Conservation (phyloP, 2,888 invertebrate genomes). For the Drosophila histrio region DNA sequence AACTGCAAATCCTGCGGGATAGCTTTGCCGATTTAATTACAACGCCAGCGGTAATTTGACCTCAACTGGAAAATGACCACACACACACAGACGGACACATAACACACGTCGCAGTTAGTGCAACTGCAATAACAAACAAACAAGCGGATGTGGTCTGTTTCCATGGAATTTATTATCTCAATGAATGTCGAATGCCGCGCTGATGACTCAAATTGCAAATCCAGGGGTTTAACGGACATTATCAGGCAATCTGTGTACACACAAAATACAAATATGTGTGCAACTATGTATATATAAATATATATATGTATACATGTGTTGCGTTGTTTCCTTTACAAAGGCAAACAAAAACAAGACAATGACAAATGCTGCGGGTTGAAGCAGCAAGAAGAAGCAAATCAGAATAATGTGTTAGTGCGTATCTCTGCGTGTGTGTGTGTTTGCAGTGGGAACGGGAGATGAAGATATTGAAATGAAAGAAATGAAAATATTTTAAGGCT, state of each 20-base stretch:
- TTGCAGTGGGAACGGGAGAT: slow-evolving; percentile 39
- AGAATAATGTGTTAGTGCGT: slow-evolving; percentile 40
- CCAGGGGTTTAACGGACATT: slow-evolving; percentile 47
- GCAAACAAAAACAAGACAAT: slow-evolving; percentile 57
- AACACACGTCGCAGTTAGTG: slow-evolving; percentile 10
- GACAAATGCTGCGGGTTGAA: slow-evolving; percentile 62
- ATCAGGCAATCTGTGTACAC: slow-evolving; percentile 55
- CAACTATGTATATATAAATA: slow-evolving; percentile 2
- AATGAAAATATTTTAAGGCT: slow-evolving; percentile 51
- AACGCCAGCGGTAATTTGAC: slow-evolving; percentile 3
- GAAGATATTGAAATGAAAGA: slow-evolving; percentile 47
- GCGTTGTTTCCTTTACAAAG: slow-evolving; percentile 60
- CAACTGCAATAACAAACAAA: slow-evolving; percentile 29
- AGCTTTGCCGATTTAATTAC: slow-evolving; percentile 30
- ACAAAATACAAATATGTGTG: slow-evolving; percentile 35
- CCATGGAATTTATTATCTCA: slow-evolving; percentile 62
- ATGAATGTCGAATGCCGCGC: slow-evolving; percentile 52
- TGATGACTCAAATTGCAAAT: slow-evolving; percentile 70
- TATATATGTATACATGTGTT: slow-evolving; percentile 52
- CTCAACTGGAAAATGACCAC: slow-evolving; percentile 3
- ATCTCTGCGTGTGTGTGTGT: slow-evolving; percentile 26
- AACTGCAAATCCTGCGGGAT: slow-evolving; percentile 70
- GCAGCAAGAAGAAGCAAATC: slow-evolving; percentile 48
- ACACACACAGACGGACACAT: neutral
- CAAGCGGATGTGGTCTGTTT: slow-evolving; percentile 51